These are phyloP conservation scores for Clivina fossor DNA, from an alignment of 2,888 invertebrate species.

Conservation along the genomic window DNA sequence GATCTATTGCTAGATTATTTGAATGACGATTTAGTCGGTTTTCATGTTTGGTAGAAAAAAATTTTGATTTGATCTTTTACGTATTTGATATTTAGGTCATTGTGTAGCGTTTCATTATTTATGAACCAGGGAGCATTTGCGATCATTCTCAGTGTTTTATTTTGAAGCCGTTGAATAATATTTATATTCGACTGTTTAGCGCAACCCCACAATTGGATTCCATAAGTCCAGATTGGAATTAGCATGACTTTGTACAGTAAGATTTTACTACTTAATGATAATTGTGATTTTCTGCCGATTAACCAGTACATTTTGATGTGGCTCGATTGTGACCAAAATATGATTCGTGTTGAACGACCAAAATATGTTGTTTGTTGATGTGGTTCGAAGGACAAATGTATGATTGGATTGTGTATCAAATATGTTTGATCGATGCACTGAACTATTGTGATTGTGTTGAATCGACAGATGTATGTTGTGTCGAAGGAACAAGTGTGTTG, in stretches of 20 bases:
- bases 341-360: too few relatives aligned
- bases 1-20: slow-evolving; percentile 6
- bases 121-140: slow-evolving; percentile 21
- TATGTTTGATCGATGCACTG: too few relatives aligned
- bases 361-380: too few relatives aligned
- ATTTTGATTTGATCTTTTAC: slow-evolving; percentile 13
- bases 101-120: slow-evolving; percentile 25
- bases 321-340: too few relatives aligned
- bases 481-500: too few relatives aligned
- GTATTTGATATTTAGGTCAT: slow-evolving; percentile 24
- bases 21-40: slow-evolving; percentile 4
- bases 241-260: slow-evolving; percentile 27
- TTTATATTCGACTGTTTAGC: slow-evolving; percentile 25
- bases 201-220: slow-evolving; percentile 25
- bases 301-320: too few relatives aligned
- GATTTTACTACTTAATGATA: slow-evolving; percentile 21
- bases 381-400: too few relatives aligned
- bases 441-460: too few relatives aligned
- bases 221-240: slow-evolving; percentile 21
- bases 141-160: slow-evolving; percentile 17
- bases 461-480: too few relatives aligned
- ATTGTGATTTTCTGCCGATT: slow-evolving; percentile 20
- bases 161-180: slow-evolving; percentile 23
- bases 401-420: too few relatives aligned
- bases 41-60: slow-evolving; percentile 3